Base-by-base conservation (phyloP, 2,797 vertebrate species). In the Alfaro cultratus region DNA sequence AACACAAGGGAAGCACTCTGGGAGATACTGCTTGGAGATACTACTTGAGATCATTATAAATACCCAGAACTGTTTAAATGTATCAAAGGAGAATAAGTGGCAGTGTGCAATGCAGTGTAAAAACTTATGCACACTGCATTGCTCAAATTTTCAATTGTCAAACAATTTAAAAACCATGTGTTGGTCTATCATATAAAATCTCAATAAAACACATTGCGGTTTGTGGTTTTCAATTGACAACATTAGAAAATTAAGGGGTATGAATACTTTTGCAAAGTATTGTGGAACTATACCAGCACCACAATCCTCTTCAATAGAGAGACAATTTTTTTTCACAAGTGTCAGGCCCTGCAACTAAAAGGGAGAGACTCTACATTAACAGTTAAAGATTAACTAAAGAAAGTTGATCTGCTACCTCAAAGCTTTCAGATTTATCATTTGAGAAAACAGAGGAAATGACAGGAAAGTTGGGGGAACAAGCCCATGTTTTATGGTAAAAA, bases 401-500 rank as follows among this genome's bases (percentile, higher is more conserved):
- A 84, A 87, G 91, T 84, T 78, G 79, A 93, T 93, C 90, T 77
- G 45, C 76, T 79, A 79, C 89, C 83, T 83, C 74, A 43, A 34
- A 87, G 81, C 82, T 81, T 90, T 85, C 70, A 46, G 76, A 81
- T 78, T 71, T 73, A 41, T 46, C 78, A 71, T 47, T 29, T 81
- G 73, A 57, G 73, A 79, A 43, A 76, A 84, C 57, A 49, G 49
- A 82, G 75, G 85, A 76, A n/a, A 47, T 74, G 67, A 80, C 29
- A 80, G 60, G 62, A 73, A 78, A 41, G 16, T 53, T 31, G 75
- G 39, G 26, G 83, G 80, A 88, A 84, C 0, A 72, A 78, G 85
- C 87, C 89, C 80, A 86, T 86, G 80, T 90, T 92, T 92, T 82
- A 80, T 76, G 76, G 43, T 85, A 74, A 89, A 90, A 92, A 81